A percentile compares a stretch with the other conserved stretches of the same genome.
These are phyloP conservation scores for Plectus sambesii DNA, from an alignment of 1,140 invertebrate species.

Conservation along the genomic window DNA sequence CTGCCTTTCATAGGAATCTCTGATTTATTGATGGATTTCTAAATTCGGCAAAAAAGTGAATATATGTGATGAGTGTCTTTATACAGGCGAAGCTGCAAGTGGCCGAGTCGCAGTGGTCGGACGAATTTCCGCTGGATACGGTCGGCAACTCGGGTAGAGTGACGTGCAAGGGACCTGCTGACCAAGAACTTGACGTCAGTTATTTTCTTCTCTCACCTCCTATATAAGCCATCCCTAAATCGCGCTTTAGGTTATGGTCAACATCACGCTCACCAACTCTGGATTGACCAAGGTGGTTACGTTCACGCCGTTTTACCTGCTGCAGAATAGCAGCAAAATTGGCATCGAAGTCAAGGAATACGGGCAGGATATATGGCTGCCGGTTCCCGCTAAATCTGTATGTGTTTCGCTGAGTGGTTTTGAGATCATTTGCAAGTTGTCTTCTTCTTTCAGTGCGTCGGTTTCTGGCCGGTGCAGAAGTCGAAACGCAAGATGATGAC, in stretches of 20 bases:
- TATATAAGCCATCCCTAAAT: background rate
- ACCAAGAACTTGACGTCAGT: constrained; percentile 49
- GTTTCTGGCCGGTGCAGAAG: constrained; percentile 66
- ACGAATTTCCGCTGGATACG: constrained; percentile 89
- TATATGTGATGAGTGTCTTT: too few relatives aligned
- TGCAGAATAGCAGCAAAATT: constrained; percentile 67
- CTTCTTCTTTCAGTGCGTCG: constrained; percentile 54
- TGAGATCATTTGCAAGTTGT: background rate
- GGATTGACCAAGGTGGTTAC: constrained; percentile 89
- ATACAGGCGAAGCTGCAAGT: constrained; percentile 56
- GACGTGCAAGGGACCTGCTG: constrained; percentile 62
- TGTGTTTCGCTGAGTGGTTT: constrained; percentile 5
- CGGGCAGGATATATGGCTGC: constrained; percentile 32
- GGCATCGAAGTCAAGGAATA: constrained; percentile 68
- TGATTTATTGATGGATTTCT: too few relatives aligned
- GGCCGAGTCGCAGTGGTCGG: constrained; percentile 80
- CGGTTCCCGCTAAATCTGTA: constrained; percentile 34
- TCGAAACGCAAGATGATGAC: constrained; percentile 48
- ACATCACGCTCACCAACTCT: constrained; percentile 75
- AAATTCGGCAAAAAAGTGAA: too few relatives aligned
- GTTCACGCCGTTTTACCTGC: constrained; percentile 84
- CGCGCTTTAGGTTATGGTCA: constrained; percentile 68
- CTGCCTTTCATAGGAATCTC: too few relatives aligned
- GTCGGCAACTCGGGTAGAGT: constrained; percentile 84
- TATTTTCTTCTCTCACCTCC: background rate